These are phyloP conservation scores for Agapostemon virescens DNA, from an alignment of 2,888 invertebrate species.

Conservation along the genomic window DNA sequence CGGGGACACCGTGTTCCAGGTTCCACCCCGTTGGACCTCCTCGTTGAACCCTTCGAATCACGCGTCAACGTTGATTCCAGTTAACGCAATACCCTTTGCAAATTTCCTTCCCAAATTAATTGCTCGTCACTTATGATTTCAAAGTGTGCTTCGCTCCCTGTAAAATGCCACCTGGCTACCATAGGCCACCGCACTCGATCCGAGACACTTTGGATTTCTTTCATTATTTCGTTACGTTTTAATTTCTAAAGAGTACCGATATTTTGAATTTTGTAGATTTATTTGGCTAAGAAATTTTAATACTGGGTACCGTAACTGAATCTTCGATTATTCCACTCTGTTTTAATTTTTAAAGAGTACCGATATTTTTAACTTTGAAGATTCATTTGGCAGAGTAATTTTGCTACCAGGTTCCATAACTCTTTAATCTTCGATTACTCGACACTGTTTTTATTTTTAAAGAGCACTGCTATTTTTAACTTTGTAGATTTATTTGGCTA, in stretches of 20 bases:
- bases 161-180: background rate
- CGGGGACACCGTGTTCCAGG: conserved; percentile 56
- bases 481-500: too few relatives aligned
- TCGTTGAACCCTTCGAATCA: conserved; percentile 36
- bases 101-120: conserved; percentile 5
- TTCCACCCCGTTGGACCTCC: conserved; percentile 43
- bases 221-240: background rate
- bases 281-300: background rate
- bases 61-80: conserved; percentile 36
- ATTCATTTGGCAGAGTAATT: too few relatives aligned
- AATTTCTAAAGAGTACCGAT: too few relatives aligned
- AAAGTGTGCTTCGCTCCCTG: background rate
- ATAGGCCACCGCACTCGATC: background rate
- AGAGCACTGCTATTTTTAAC: too few relatives aligned
- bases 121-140: background rate
- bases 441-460: too few relatives aligned
- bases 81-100: conserved; percentile 39
- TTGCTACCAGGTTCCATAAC: too few relatives aligned
- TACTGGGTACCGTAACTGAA: background rate
- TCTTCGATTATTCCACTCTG: too few relatives aligned
- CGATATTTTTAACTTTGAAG: too few relatives aligned
- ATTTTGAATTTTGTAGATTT: background rate
- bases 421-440: too few relatives aligned
- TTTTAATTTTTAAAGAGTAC: too few relatives aligned
- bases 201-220: background rate